A percentile compares a stretch with the other conserved stretches of the same genome.
phyloP scores from a whole-genome alignment of 2,113 vertebrate species.

The Chinchilla lanigera region DNA sequence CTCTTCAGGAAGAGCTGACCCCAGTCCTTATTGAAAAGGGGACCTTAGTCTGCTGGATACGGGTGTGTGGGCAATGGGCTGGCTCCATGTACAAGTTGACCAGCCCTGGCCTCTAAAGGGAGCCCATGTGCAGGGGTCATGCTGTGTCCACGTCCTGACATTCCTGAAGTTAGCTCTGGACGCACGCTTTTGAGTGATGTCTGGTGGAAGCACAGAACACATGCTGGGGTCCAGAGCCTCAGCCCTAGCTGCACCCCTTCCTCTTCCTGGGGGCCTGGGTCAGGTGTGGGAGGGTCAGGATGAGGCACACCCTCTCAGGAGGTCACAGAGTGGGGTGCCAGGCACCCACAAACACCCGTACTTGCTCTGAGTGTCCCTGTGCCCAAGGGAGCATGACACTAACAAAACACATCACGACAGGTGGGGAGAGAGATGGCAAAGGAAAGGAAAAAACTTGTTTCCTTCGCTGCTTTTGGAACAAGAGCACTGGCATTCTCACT shows the following conservation, averaged over 20 bases:
- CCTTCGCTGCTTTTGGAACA: background rate
- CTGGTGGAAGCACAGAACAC: accelerated
- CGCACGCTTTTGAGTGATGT: background rate
- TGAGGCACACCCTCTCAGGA: background rate
- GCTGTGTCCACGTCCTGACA: background rate
- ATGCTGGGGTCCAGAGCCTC: background rate
- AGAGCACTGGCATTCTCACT: background rate
- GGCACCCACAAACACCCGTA: background rate
- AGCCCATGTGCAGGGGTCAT: background rate
- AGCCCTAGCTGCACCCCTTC: background rate
- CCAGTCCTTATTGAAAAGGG: background rate
- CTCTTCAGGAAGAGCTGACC: background rate
- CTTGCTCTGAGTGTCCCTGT: background rate
- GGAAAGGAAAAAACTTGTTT: background rate
- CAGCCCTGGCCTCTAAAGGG: background rate
- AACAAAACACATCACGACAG: background rate
- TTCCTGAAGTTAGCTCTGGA: background rate
- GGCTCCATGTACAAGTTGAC: accelerated
- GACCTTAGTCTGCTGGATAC: background rate
- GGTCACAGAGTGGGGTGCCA: background rate
- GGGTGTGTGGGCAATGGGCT: background rate
- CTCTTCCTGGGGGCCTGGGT: background rate
- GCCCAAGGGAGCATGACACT: background rate
- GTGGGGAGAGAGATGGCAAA: background rate
- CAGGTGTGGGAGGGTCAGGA: background rate